Evolutionary conservation across 2,113 vertebrate species (phyloP).

Genomic region (Channa maculata): DNA sequence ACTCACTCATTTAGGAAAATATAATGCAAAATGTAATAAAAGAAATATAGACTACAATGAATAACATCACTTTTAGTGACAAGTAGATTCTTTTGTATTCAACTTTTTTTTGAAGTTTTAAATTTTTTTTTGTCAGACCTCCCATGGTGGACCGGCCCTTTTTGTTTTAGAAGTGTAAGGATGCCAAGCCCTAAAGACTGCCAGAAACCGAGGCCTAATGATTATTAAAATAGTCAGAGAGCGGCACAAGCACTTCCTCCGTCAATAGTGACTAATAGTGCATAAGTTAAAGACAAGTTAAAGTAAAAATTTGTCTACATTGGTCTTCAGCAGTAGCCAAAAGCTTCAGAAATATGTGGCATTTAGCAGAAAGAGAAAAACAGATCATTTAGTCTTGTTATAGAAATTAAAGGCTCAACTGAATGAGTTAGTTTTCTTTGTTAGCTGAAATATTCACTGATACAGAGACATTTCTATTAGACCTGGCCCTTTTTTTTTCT

Average conservation of each 20-base stretch:
- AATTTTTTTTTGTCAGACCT: constrained; percentile 80
- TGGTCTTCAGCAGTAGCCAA: constrained; percentile 48
- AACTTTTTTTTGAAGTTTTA: constrained; percentile 61
- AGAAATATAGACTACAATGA: constrained; percentile 91
- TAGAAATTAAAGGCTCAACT: constrained; percentile 41
- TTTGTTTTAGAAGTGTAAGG: constrained; percentile 76
- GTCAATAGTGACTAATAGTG: constrained; percentile 69
- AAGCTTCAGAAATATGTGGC: constrained; percentile 42
- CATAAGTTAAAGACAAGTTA: constrained; percentile 55
- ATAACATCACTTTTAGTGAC: constrained; percentile 85
- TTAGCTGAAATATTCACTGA: constrained; percentile 50
- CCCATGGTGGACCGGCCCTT: constrained; percentile 79
- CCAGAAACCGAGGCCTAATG: constrained; percentile 77
- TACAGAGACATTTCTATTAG: constrained; percentile 75
- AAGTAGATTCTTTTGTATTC: constrained; percentile 79
- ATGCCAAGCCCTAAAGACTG: constrained; percentile 86
- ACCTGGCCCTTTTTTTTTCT: constrained; percentile 73
- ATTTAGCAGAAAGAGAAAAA: constrained; percentile 36
- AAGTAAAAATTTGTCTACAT: constrained; percentile 5
- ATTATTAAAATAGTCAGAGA: constrained; percentile 62
- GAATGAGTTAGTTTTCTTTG: constrained; percentile 44
- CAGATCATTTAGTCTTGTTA: constrained; percentile 28
- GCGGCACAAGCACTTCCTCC: constrained; percentile 64
- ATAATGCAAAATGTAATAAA: constrained; percentile 97
- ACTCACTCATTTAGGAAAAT: constrained; percentile 94